Percentiles rank a stretch among this genome's conserved stretches.
These are phyloP conservation scores for Ochropleura plecta DNA, from an alignment of 2,888 invertebrate species.

Conservation along the genomic window DNA sequence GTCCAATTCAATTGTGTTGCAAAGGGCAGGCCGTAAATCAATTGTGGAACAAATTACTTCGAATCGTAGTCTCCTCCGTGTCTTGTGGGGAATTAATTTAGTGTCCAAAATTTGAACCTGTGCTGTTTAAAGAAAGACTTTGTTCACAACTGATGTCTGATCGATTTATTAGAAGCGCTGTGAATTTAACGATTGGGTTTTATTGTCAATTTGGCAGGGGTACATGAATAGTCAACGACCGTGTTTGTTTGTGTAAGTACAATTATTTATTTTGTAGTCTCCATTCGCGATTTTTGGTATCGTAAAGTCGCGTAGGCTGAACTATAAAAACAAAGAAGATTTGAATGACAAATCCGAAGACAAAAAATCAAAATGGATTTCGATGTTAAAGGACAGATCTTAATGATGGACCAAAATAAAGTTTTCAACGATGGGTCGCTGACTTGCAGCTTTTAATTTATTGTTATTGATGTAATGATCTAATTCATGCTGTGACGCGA, in stretches of 20 bases:
- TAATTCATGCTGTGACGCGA: slow-evolving; percentile 40
- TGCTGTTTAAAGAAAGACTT: slow-evolving; percentile 2
- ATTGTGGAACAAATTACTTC: slow-evolving; percentile 37
- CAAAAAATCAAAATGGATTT: neutral
- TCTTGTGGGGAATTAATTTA: slow-evolving; percentile 5
- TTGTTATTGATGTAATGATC: slow-evolving; percentile 48
- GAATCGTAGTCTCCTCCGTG: slow-evolving; percentile 13
- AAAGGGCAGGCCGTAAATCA: slow-evolving; percentile 17
- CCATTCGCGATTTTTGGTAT: neutral
- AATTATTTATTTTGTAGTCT: neutral
- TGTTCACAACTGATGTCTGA: too few relatives aligned
- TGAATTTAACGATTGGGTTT: neutral
- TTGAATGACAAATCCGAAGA: neutral
- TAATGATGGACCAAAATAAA: neutral
- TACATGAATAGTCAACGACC: neutral
- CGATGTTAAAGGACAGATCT: neutral
- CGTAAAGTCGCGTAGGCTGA: neutral
- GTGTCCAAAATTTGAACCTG: neutral
- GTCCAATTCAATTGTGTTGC: slow-evolving; percentile 21
- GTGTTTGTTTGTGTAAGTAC: neutral
- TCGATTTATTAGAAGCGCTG: neutral
- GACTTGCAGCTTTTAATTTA: slow-evolving; percentile 56
- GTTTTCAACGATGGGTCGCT: slow-evolving; percentile 15
- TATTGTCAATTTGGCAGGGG: neutral
- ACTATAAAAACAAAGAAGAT: neutral